Evolutionary conservation across 2,113 vertebrate genomes (phyloP), one percentile per base, ranked within the genome.

Genomic region (Silurus asotus): DNA sequence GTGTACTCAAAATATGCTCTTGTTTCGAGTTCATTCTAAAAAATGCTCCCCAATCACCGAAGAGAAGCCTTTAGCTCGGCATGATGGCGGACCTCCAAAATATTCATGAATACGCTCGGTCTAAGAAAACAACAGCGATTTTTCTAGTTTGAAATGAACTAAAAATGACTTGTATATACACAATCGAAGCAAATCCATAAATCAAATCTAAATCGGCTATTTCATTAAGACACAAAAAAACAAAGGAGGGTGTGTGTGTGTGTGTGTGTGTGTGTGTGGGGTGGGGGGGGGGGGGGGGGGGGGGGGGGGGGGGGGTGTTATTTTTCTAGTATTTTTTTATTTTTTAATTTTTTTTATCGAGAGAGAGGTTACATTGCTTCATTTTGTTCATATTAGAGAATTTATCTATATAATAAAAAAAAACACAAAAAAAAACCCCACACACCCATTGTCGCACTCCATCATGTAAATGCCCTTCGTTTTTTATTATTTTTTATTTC

Each of bases 401-500:
- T 37, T 37, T 37, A 37, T 37, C 37, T 37, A 37, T 3, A 37
- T 37, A 37, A 37, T 37, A 37, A 37, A 2, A 37, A 37, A 2
- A 37, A 37, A 37, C 1, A 37, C 0, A 37, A 37, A 37, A 37
- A 37, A 37, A 37, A 37, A 37, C 1, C 37, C 1, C 37, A 37
- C 37, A 37, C 37, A 37, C 75, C 49, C 72, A 53, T 7, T 25
- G 9, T 25, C 15, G 58, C 51, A 79, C 45, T 79, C 15, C 37
- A 4, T 61, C 19, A 48, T 45, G 8, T 45, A 45, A 61, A 61
- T 23, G 13, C 45, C 17, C 10, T 9, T 19, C 37, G 23, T 80
- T 79, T 37, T 79, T 14, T 25, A 19, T 58, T 79, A 48, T 80
- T 79, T 37, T 79, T 14, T 25, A 37, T 58, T 79, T 79, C 55